Evolutionary conservation across 1,140 invertebrate genomes (phyloP).

Genomic region (Drosophila ohnishii): DNA sequence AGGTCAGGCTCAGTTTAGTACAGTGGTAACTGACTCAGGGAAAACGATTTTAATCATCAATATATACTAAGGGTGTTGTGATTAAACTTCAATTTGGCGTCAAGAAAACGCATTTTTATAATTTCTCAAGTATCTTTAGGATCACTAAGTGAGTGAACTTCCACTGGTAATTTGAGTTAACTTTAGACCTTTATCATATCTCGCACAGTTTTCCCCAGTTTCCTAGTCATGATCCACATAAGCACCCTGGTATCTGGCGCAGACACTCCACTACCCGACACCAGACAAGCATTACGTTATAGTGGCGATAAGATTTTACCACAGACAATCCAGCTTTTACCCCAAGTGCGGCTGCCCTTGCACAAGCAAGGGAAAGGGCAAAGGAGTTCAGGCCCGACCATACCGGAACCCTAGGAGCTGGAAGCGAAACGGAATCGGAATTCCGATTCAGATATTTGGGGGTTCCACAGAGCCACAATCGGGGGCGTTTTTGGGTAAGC

Average conservation of each 20-base stretch:
- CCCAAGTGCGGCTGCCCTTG: slow-evolving; percentile 24
- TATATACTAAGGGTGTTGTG: too few relatives aligned
- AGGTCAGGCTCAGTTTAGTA: slow-evolving; percentile 5
- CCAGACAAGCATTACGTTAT: slow-evolving; percentile 5
- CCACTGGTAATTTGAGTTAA: background rate
- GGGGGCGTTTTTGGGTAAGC: slow-evolving; percentile 28
- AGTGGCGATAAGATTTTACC: slow-evolving; percentile 28
- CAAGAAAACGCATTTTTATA: too few relatives aligned
- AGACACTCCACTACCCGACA: slow-evolving; percentile 17
- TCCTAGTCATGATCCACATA: slow-evolving; percentile 23
- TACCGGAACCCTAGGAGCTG: slow-evolving; percentile 1
- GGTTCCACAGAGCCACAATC: background rate
- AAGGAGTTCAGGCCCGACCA: slow-evolving; percentile 23
- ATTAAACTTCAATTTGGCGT: too few relatives aligned
- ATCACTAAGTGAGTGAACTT: background rate
- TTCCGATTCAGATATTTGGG: background rate
- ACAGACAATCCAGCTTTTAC: slow-evolving; percentile 33
- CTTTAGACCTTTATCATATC: background rate
- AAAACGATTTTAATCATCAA: too few relatives aligned
- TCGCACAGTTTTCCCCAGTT: background rate
- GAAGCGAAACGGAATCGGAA: background rate
- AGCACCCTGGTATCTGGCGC: slow-evolving; percentile 20
- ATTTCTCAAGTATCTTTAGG: too few relatives aligned
- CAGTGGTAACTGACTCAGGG: background rate
- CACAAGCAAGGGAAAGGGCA: background rate